Base-by-base conservation (phyloP, 2,888 invertebrate species). In the Elmis aenea region DNA sequence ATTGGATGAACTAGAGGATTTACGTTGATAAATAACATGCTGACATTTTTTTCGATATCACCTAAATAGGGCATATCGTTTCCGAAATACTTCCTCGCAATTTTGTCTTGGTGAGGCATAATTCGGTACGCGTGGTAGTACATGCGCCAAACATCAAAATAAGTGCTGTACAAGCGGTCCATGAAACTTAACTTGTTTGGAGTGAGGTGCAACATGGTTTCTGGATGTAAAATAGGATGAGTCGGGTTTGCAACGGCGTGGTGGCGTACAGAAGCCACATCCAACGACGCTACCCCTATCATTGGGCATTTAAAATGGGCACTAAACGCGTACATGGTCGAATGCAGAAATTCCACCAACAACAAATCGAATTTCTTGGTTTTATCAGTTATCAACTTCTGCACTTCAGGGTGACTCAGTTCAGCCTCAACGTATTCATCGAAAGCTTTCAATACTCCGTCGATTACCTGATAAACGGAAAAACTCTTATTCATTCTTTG, bases 131-230 rank as follows among this genome's bases (percentile, higher is more conserved):
- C 28, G 10, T 54, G 45, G 32, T 51, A 54, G 11, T 45, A 44
- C 28, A 57, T 45, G 2, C 43, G 23, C 50, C 54, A 56, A 8
- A 61, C 9, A 18, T 52, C 50, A 36, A 57, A 60, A 2, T 52
- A 31, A 2, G 51, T 51, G 32, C 56, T 60, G 31, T 49, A 50
- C 2, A 59, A 30, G 28, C 62, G 44, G 42, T 69, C 64, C 18
- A 69, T 70, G 20, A 68, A 55, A 9, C 61, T 71, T 38, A 73
- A 48, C 39, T 71, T 65, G 23, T 65, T 60, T n/a, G n/a, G n/a
- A 36, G 65, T 35, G 13, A 39, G 46, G 13, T 48, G 50, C 13
- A 61, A 34, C 33, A 57, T 48, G 46, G 57, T 50, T 31, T 62
- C 61, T 1, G 59, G 57, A 32, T 55, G 51, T n/a, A 58, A 13